Evolutionary conservation across 2,888 invertebrate species (phyloP).

Genomic region (Pyrgus malvae): DNA sequence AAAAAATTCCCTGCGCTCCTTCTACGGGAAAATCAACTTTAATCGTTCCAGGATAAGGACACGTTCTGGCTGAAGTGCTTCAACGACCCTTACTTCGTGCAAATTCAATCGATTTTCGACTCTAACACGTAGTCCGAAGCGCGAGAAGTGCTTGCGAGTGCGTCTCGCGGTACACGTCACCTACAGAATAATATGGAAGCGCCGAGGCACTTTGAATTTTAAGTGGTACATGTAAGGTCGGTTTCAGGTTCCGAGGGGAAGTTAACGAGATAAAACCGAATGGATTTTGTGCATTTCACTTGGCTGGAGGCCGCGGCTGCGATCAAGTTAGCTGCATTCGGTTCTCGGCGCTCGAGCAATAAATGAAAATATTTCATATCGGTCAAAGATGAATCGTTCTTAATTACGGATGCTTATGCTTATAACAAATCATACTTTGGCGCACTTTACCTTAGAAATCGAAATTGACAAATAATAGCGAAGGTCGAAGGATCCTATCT

Average conservation of each 20-base stretch:
- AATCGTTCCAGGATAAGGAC: conserved; percentile 24
- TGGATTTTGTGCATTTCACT: conserved; percentile 78
- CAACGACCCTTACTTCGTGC: conserved; percentile 52
- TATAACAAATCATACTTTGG: not conserved
- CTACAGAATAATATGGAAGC: conserved; percentile 51
- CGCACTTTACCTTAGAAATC: not conserved
- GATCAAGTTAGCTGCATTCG: conserved; percentile 34
- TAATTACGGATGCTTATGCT: conserved; percentile 17
- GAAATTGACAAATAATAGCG: too few relatives aligned
- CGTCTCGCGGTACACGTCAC: conserved; percentile 54
- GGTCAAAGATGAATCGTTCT: conserved; percentile 35
- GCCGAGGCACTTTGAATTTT: conserved; percentile 41
- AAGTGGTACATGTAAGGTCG: conserved; percentile 33
- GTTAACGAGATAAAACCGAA: conserved; percentile 73
- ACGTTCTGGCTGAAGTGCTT: conserved; percentile 25
- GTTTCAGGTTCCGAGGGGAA: conserved; percentile 36
- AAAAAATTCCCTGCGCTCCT: conserved; percentile 58
- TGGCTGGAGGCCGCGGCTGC: conserved; percentile 53
- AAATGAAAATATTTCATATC: conserved; percentile 44
- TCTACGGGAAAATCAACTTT: conserved; percentile 38
- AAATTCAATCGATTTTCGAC: conserved; percentile 44
- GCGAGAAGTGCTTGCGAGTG: conserved; percentile 50
- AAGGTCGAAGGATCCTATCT: too few relatives aligned
- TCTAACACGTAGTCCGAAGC: conserved; percentile 43
- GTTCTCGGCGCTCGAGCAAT: conserved; percentile 32